A percentile compares a stretch with the other conserved stretches of the same genome.
Conservation (phyloP, 2,797 vertebrate species). For the Microchirus variegatus region DNA sequence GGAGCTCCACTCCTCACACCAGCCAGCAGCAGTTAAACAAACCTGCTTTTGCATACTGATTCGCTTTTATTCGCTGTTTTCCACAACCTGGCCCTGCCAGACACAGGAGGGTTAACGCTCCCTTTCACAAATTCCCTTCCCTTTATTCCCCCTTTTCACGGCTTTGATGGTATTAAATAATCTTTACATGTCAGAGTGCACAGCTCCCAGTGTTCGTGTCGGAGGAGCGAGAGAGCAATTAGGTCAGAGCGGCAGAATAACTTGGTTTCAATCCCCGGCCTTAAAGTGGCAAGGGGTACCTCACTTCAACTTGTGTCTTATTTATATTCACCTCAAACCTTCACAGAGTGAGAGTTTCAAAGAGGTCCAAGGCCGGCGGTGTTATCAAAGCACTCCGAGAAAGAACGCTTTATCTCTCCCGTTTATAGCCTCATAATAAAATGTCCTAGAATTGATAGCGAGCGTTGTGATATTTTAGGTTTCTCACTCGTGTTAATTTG, state of each 20-base stretch:
- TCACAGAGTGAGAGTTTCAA: constrained; percentile 56
- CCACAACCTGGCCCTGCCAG: constrained; percentile 16
- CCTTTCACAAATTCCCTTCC: constrained; percentile 46
- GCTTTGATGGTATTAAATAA: constrained; percentile 87
- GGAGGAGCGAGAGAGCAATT: constrained; percentile 75
- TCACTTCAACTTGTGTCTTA: constrained; percentile 50
- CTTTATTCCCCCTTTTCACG: constrained; percentile 73
- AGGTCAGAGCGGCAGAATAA: constrained; percentile 78
- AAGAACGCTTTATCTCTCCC: constrained; percentile 49
- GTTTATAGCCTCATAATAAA: constrained; percentile 61
- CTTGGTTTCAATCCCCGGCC: constrained; percentile 67
- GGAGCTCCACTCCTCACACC: constrained; percentile 59
- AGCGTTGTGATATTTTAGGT: constrained; percentile 77
- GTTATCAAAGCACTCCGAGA: constrained; percentile 61
- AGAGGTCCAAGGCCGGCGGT: constrained; percentile 61
- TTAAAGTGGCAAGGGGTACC: constrained; percentile 70
- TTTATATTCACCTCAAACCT: constrained; percentile 67
- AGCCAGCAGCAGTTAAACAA: constrained; percentile 53
- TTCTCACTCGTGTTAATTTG: constrained; percentile 72
- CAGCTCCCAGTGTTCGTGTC: constrained; percentile 71
- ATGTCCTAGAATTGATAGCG: constrained; percentile 69
- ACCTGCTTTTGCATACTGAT: constrained; percentile 69
- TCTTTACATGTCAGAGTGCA: constrained; percentile 81
- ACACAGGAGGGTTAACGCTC: constrained; percentile 58
- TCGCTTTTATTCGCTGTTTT: constrained; percentile 28